Evolutionary conservation across 1,140 invertebrate genomes (phyloP), one percentile per base, ranked within the genome.

Genomic region (Yoshiicerus persimilis): DNA sequence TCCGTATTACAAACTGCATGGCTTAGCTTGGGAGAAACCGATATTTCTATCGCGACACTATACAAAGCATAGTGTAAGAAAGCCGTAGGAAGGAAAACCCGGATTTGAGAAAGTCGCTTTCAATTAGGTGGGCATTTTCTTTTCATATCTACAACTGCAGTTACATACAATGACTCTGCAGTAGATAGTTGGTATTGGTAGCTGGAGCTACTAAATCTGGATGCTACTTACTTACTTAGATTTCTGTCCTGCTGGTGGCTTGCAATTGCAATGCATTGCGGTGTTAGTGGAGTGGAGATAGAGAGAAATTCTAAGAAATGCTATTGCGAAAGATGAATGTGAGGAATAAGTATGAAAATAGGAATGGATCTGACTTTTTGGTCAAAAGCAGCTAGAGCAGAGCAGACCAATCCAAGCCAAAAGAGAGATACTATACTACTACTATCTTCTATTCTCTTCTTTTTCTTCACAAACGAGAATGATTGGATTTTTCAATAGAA

Each of bases 401-500:
- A 66, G 25, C 39, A 39, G 23, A 27, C 39, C n/a, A n/a, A n/a
- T n/a, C n/a, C n/a, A n/a, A n/a, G 84, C 30, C n/a, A 36, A 84
- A 36, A 11, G 30, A 36, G 80, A 84, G 80, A 23, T 34, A 84
- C 80, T 75, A 34, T 84, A 2, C 27, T 56, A 83, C 23, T 80
- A n/a, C 36, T 77, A 25, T 27, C 3, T 27, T 47, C 38, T 87
- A 20, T 30, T 56, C 16, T 85, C 62, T 23, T 30, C 30, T 83
- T 8, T 70, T 86, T 30, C 84, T 30, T 87, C 86, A 41, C 62
- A 34, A 88, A 56, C 16, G 86, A 64, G n/a, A 38, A 87, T 87
- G 88, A 89, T 89, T 89, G 88, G 86, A 89, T 89, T 89, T 87
- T 87, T 86, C 70, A 64, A 89, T 80, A 89, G 87, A 89, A 85